phyloP scores from a whole-genome alignment of 1,140 invertebrate species.

The Anastrepha obliqua region DNA sequence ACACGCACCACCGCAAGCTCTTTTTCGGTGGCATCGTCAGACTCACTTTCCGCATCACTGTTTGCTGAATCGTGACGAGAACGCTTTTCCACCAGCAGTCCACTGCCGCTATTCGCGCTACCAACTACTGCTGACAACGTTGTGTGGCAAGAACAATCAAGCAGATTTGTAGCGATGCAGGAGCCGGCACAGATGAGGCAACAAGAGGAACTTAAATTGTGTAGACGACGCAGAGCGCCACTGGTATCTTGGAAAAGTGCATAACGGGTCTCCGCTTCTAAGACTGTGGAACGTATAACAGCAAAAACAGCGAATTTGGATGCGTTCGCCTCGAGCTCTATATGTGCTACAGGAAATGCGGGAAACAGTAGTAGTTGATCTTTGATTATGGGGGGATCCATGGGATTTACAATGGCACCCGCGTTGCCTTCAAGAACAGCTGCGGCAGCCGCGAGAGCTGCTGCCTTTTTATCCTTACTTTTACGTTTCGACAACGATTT shows the following conservation, averaged over 20 bases:
- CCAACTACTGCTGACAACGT: constrained; percentile 48
- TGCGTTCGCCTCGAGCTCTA: constrained; percentile 72
- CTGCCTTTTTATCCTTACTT: constrained; percentile 70
- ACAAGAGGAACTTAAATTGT: constrained; percentile 65
- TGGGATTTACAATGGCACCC: constrained; percentile 63
- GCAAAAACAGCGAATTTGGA: constrained; percentile 74
- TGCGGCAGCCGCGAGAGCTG: constrained; percentile 59
- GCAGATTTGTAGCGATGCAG: constrained; percentile 67
- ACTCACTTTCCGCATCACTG: constrained; percentile 69
- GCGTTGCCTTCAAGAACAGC: constrained; percentile 55
- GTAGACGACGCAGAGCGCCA: constrained; percentile 55
- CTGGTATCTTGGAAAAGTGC: constrained; percentile 68
- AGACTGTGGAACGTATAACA: constrained; percentile 69
- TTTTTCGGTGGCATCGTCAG: constrained; percentile 68
- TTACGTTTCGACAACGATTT: constrained; percentile 70
- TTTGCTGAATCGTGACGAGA: constrained; percentile 65
- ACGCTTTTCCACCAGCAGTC: constrained; percentile 59
- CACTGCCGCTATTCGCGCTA: constrained; percentile 46
- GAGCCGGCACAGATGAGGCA: constrained; percentile 68
- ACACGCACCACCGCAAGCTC: constrained; percentile 68
- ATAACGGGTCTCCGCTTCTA: constrained; percentile 72
- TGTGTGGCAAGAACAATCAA: constrained; percentile 70
- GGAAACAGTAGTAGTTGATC: constrained; percentile 67
- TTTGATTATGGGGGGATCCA: constrained; percentile 69
- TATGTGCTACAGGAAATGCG: constrained; percentile 68